phyloP scores from a whole-genome alignment of 2,888 invertebrate genomes.

The Scrobipalpa costella region DNA sequence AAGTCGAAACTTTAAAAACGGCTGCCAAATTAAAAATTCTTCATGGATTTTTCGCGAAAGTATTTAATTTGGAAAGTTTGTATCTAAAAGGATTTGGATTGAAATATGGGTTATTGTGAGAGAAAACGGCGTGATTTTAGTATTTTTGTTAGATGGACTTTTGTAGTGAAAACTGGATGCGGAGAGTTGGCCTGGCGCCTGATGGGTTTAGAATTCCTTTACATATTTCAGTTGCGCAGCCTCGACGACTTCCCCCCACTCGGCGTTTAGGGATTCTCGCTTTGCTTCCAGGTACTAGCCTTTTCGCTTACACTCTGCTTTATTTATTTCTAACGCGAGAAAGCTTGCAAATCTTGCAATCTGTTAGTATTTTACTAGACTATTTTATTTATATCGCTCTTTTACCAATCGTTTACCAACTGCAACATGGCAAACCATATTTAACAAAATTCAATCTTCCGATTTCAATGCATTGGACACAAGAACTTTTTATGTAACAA shows the following conservation, averaged over 20 bases:
- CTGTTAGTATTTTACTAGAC: not conserved
- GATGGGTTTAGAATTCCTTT: constrained; percentile 7
- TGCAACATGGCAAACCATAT: too few species aligned
- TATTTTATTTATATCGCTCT: not conserved
- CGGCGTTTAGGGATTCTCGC: constrained; percentile 6
- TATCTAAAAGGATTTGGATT: not conserved
- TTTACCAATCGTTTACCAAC: too few species aligned
- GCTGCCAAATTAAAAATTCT: constrained; percentile 20
- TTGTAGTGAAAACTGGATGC: not conserved
- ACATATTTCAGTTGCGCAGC: not conserved
- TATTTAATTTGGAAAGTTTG: constrained; percentile 14
- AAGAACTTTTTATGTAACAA: too few species aligned
- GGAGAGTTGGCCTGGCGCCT: not conserved
- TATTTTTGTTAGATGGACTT: not conserved
- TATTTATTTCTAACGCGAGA: constrained; percentile 2
- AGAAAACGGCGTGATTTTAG: not conserved
- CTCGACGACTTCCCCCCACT: constrained; percentile 2
- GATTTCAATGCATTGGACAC: too few species aligned
- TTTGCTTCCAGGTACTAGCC: not conserved
- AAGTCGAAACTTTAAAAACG: constrained; percentile 21
- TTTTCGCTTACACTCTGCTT: constrained; percentile 7
- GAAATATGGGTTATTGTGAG: constrained; percentile 6
- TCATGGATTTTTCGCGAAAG: constrained; percentile 21
- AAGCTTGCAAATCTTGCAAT: not conserved
- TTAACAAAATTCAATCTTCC: too few species aligned